Evolutionary conservation across 2,888 invertebrate genomes (phyloP), one percentile per base, ranked within the genome.

Genomic region (Drosophila greeni): DNA sequence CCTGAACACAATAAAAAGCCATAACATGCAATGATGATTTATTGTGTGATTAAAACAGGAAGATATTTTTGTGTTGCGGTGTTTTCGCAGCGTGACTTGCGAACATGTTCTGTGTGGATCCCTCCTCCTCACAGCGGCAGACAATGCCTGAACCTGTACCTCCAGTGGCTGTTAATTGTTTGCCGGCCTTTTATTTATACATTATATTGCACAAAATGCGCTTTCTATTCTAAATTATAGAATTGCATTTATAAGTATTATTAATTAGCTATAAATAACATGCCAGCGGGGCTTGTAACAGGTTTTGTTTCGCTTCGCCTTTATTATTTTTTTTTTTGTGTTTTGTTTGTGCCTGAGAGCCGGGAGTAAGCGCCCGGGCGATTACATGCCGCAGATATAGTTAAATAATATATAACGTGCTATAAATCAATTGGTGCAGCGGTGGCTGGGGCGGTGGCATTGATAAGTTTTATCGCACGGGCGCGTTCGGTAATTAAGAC

Each of bases 231-330:
- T 74, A 72, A 82, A 81, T 80, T 76, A 82, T 81, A 75, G 83
- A 81, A 82, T 75, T 76, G 81, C 81, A 81, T 82, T 80, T 82
- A 80, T 76, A 82, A 83, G 73, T 83, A 76, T 81, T 81, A 83
- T 82, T 82, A 82, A 82, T 82, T 78, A 82, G 81, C 83, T 70
- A 80, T 82, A 81, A 81, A 81, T 75, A 81, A 82, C 73, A 82
- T 67, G 81, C 33, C 39, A 42, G 34, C 29, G 65, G 75, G 65
- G 75, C 72, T 59, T 72, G 66, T 72, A 76, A 82, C 79, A 67
- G 79, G 82, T 78, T 76, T 65, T 54, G 20, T 43, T 45, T 26
- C 6, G 16, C 14, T 26, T 42, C 29, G 43, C 16, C 7, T 24
- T 34, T 24, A 3, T 8, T 5, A 16, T 24, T 23, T 26, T 26